Conservation (phyloP, 2,797 vertebrate species). For the Hapalemur alaotrensis region DNA sequence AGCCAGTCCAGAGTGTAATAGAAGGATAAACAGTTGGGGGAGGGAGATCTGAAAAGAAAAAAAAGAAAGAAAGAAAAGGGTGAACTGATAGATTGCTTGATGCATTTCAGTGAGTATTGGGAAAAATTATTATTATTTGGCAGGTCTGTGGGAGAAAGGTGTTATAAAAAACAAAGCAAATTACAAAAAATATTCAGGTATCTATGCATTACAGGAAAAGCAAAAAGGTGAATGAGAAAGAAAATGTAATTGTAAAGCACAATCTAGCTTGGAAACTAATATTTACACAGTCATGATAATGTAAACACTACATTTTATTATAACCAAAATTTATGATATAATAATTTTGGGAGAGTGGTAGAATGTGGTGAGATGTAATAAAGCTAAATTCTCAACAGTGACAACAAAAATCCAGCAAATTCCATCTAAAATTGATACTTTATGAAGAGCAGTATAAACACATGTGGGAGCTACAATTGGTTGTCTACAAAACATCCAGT, state of each 20-base stretch:
- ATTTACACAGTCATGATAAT: not conserved
- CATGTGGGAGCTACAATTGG: not conserved
- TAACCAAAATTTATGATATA: not conserved
- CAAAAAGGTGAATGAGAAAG: not conserved
- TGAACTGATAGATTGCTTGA: not conserved
- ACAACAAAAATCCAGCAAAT: not conserved
- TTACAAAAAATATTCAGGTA: not conserved
- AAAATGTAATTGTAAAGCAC: not conserved
- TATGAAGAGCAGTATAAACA: not conserved
- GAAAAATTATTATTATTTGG: not conserved
- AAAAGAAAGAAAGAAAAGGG: no score
- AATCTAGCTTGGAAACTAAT: not conserved
- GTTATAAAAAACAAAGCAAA: not conserved
- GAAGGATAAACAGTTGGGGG: not conserved
- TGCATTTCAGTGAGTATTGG: not conserved
- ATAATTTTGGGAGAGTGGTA: not conserved
- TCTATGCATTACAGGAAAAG: not conserved
- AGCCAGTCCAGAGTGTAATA: not conserved
- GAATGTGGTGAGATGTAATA: not conserved
- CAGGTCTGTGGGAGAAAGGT: not conserved
- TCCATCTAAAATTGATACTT: not conserved
- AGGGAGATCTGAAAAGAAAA: not conserved
- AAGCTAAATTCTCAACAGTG: not conserved
- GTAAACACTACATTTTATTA: not conserved
- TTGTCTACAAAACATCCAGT: not conserved